Evolutionary conservation across 2,113 vertebrate species (phyloP).

Genomic region (Trichomycterus rosablanca): DNA sequence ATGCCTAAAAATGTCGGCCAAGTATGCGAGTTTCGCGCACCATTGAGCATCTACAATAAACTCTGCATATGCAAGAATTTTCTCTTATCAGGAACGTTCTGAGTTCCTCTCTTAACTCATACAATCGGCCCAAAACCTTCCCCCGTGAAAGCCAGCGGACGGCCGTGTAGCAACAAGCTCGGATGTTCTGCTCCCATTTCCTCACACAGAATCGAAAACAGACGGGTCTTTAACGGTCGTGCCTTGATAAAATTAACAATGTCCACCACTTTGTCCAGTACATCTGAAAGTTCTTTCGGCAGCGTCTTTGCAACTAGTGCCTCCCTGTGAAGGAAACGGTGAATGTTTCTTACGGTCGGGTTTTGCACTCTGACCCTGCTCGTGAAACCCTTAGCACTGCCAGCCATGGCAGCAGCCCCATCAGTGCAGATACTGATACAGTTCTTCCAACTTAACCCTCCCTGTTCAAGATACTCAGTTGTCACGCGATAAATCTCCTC

Average conservation of each 20-base stretch:
- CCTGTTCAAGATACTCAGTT: constrained; percentile 6
- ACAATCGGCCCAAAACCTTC: not conserved
- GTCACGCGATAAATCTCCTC: constrained; percentile 4
- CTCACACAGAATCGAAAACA: not conserved
- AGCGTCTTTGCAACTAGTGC: constrained; percentile 4
- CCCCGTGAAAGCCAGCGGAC: not conserved
- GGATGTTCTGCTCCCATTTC: constrained; percentile 4
- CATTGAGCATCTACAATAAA: constrained; percentile 1
- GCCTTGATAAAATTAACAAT: constrained; percentile 14
- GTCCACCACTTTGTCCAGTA: not conserved
- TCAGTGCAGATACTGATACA: constrained; percentile 12
- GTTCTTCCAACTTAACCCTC: constrained; percentile 17
- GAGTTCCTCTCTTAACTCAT: not conserved
- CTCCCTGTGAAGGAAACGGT: constrained; percentile 20
- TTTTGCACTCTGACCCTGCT: constrained; percentile 10
- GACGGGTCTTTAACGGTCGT: not conserved
- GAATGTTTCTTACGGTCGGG: not conserved
- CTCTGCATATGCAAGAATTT: constrained; percentile 7
- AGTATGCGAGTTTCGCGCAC: not conserved
- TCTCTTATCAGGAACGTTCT: constrained; percentile 1
- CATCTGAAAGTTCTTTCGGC: constrained; percentile 7
- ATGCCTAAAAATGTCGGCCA: constrained; percentile 12
- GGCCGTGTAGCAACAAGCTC: constrained; percentile 2
- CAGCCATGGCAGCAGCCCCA: not conserved
- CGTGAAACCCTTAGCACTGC: constrained; percentile 4